Base-by-base conservation (phyloP, 1,140 invertebrate species). In the Drosophila rhopaloa region DNA sequence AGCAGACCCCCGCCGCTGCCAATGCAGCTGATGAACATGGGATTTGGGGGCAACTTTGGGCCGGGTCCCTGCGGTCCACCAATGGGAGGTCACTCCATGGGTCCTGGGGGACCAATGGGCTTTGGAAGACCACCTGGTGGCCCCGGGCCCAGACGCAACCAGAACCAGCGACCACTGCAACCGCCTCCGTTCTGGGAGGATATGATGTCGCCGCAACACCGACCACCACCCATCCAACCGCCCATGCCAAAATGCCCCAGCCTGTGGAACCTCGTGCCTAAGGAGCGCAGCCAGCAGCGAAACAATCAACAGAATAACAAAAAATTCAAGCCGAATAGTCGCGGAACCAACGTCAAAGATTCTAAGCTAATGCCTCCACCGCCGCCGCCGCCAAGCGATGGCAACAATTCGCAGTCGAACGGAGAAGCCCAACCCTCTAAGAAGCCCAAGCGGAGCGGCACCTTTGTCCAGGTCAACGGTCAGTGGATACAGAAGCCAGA, bases 171-270 rank as follows among this genome's bases (percentile, higher is more conserved):
- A 11, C 68, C 84, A 0, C 24, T 88, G 44, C 80, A 89, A 40
- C 85, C 84, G 11, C 84, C 84, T 0, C 84, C 85, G 1, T 89
- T 89, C 41, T 89, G 84, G 84, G 84, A 90, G 38, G 84, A 89
- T 35, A 84, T 89, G 85, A 90, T 90, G 81, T 78, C 85, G 32
- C 84, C 84, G 1, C 66, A 62, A 11, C 77, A 61, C 27, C 62
- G 66, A 0, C 65, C 77, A 0, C 84, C 85, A 11, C 84, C 84
- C 9, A 89, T 89, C 5, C 84, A 89, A 29, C 85, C 85, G 1
- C 84, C 84, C 6, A 81, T 89, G 85, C 84, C 84, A 4, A 88
- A 88, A 50, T 88, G 83, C n/a, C 83, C 83, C 0, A 88, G 76
- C 10, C 37, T 79, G 10, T 88, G 83, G 83, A 88, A 88, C 63